Evolutionary conservation across 2,888 invertebrate genomes (phyloP).

Genomic region (Acronicta leporina): DNA sequence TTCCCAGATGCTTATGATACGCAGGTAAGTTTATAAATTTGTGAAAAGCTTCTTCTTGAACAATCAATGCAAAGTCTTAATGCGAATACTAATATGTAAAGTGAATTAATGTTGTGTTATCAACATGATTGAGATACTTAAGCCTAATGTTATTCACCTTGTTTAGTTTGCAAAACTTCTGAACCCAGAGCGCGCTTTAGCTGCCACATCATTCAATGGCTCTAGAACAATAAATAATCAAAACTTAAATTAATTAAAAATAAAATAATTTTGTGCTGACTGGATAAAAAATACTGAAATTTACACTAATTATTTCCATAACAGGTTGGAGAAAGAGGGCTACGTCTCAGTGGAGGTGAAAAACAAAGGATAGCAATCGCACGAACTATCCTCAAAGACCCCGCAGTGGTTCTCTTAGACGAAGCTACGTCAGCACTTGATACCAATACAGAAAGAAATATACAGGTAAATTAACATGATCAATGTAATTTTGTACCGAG

Average conservation of each 20-base stretch:
- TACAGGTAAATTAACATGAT: constrained; percentile 87
- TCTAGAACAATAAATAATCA: not conserved
- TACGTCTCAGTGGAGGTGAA: constrained; percentile 98
- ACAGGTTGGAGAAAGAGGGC: constrained; percentile 97
- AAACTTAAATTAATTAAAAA: not conserved
- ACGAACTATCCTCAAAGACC: constrained; percentile 97
- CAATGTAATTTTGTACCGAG: no score
- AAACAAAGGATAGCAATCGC: constrained; percentile 99
- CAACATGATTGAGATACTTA: no score
- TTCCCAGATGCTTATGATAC: constrained; percentile 97
- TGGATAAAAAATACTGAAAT: no score
- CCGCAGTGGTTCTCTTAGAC: constrained; percentile 96
- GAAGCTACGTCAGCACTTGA: constrained; percentile 99
- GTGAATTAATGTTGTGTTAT: no score
- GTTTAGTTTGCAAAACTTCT: not conserved
- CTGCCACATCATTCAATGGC: no score
- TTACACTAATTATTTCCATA: not conserved
- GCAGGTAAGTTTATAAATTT: constrained; percentile 82
- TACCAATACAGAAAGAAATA: constrained; percentile 97
- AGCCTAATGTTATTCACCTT: not conserved
- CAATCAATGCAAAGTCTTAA: no score
- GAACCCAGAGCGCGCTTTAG: no score
- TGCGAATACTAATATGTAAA: no score
- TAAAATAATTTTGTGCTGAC: no score
- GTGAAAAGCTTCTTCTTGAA: no score